phyloP scores from a whole-genome alignment of 1,140 invertebrate species.

The Phenacoccus solenopsis region DNA sequence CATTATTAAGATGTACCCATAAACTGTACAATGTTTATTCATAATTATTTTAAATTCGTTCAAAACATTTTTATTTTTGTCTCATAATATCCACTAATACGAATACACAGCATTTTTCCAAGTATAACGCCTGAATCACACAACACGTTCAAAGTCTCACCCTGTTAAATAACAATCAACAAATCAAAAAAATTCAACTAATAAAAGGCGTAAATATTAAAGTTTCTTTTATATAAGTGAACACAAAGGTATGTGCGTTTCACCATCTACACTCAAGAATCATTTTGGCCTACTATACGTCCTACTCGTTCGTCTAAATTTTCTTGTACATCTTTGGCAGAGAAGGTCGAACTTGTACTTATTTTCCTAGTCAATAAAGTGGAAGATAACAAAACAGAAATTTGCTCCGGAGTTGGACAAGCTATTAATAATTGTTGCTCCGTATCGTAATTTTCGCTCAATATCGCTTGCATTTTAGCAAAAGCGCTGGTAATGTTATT shows the following conservation, averaged over 20 bases:
- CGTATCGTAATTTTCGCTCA: slow-evolving; percentile 54
- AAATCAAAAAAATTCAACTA: neutral
- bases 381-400: slow-evolving; percentile 75
- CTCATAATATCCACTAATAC: too few relatives aligned
- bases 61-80: too few relatives aligned
- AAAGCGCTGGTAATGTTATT: slow-evolving; percentile 80
- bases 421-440: slow-evolving; percentile 74
- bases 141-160: too few relatives aligned
- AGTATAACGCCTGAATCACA: too few relatives aligned
- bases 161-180: too few relatives aligned
- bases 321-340: neutral
- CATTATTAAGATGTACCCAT: too few relatives aligned
- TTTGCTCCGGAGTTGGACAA: slow-evolving; percentile 80
- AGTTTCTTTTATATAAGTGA: neutral
- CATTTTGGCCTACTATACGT: neutral
- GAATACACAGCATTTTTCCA: too few relatives aligned
- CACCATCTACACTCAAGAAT: neutral
- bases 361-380: slow-evolving; percentile 38
- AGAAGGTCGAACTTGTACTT: neutral
- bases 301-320: neutral
- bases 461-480: slow-evolving; percentile 63
- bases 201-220: neutral
- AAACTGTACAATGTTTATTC: too few relatives aligned
- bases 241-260: neutral
- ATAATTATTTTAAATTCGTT: too few relatives aligned